Conservation (phyloP, 2,888 invertebrate genomes). For the Synergus gifuensis region DNA sequence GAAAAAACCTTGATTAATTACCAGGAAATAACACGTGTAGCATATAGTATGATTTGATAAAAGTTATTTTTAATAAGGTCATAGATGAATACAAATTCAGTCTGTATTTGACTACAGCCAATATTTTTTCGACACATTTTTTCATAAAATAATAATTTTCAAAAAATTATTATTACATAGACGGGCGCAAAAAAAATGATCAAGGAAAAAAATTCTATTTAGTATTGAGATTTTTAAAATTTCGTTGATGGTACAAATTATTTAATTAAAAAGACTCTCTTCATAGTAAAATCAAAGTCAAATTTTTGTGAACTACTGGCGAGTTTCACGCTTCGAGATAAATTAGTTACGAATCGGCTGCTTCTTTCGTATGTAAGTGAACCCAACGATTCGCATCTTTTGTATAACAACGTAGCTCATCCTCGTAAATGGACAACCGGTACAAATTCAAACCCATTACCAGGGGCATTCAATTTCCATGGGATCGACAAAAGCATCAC, state of each 20-base stretch:
- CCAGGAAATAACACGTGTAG: no score
- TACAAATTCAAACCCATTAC: constrained; percentile 67
- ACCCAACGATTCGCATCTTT: constrained; percentile 54
- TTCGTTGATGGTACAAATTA: neutral
- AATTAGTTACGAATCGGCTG: constrained; percentile 36
- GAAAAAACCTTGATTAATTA: no score
- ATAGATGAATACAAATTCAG: no score
- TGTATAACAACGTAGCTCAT: constrained; percentile 57
- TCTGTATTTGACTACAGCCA: no score
- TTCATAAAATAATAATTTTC: no score
- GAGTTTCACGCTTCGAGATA: constrained; percentile 25
- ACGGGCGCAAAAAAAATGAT: no score
- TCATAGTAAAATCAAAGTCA: neutral
- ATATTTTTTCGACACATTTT: no score
- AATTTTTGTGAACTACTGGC: constrained; percentile 21
- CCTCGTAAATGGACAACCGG: constrained; percentile 63
- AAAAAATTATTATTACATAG: no score
- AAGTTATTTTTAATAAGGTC: no score
- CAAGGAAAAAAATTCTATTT: no score
- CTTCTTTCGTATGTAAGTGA: constrained; percentile 49
- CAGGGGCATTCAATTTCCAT: constrained; percentile 69
- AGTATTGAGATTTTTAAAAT: neutral
- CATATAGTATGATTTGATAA: no score
- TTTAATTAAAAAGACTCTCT: neutral
- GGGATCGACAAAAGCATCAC: constrained; percentile 68